phyloP scores from a whole-genome alignment of 1,140 invertebrate genomes.

The Papilio polytes region DNA sequence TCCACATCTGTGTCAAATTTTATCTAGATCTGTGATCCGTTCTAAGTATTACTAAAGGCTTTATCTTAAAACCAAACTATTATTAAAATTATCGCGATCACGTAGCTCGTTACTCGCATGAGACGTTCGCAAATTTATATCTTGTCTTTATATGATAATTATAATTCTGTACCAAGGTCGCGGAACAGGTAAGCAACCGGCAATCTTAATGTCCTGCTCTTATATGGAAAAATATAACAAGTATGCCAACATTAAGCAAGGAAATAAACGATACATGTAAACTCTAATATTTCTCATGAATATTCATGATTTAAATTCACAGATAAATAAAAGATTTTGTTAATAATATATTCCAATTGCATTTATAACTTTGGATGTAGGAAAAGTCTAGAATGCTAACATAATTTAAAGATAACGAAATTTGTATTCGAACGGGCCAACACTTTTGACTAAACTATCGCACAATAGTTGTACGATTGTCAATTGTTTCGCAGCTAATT shows the following conservation, averaged over 20 bases:
- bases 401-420: not conserved
- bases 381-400: not conserved
- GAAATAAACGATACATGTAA: not conserved
- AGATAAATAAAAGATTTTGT: not conserved
- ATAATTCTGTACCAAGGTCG: not conserved
- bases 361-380: not conserved
- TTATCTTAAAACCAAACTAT: not conserved
- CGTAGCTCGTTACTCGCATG: not conserved
- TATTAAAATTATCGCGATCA: not conserved
- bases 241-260: not conserved
- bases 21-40: too few species aligned
- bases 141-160: constrained; percentile 31
- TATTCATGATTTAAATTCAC: not conserved
- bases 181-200: constrained; percentile 8
- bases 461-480: too few species aligned
- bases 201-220: not conserved
- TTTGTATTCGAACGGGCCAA: too few species aligned
- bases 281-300: not conserved
- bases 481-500: too few species aligned
- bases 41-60: too few species aligned
- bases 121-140: not conserved
- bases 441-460: too few species aligned
- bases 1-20: too few species aligned
- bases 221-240: not conserved
- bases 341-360: not conserved